These are phyloP conservation scores for Rhombomys opimus DNA, from an alignment of 2,113 vertebrate genomes.

Conservation along the genomic window DNA sequence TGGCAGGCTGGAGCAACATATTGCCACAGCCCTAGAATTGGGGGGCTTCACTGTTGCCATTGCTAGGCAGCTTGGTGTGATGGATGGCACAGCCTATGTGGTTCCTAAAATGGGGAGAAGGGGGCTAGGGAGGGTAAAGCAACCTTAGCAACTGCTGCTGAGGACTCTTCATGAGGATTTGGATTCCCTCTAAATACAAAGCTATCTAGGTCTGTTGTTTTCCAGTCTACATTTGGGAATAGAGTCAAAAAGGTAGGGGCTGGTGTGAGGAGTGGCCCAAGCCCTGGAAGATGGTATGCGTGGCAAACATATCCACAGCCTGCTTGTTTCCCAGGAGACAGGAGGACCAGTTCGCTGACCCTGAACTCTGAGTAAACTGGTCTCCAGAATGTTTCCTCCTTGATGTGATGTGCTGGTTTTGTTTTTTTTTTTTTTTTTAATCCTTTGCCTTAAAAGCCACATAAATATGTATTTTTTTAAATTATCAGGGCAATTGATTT, in stretches of 20 bases:
- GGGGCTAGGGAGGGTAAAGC: neutral
- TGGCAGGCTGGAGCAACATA: constrained; percentile 4
- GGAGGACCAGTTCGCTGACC: neutral
- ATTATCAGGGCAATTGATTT: constrained; percentile 81
- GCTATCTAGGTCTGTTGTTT: constrained; percentile 11
- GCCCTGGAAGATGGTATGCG: neutral
- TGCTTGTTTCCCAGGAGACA: neutral
- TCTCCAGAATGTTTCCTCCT: constrained; percentile 35
- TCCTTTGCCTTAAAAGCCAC: constrained; percentile 77
- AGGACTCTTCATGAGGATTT: constrained; percentile 36
- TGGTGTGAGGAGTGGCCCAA: accelerated
- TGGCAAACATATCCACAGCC: too few species aligned
- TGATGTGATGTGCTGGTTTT: constrained; percentile 39
- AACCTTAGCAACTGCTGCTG: constrained; percentile 18
- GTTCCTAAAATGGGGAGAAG: neutral
- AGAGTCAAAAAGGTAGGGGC: neutral
- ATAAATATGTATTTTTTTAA: constrained; percentile 84
- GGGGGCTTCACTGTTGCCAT: neutral
- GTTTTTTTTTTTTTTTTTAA: neutral
- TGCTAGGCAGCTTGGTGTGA: neutral
- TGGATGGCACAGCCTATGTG: neutral
- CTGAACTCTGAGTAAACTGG: neutral
- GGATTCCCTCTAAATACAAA: constrained; percentile 39
- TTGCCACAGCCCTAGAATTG: neutral
- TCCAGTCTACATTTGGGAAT: neutral